phyloP scores from a whole-genome alignment of 2,888 invertebrate species.

The Chaetoderma sp. region DNA sequence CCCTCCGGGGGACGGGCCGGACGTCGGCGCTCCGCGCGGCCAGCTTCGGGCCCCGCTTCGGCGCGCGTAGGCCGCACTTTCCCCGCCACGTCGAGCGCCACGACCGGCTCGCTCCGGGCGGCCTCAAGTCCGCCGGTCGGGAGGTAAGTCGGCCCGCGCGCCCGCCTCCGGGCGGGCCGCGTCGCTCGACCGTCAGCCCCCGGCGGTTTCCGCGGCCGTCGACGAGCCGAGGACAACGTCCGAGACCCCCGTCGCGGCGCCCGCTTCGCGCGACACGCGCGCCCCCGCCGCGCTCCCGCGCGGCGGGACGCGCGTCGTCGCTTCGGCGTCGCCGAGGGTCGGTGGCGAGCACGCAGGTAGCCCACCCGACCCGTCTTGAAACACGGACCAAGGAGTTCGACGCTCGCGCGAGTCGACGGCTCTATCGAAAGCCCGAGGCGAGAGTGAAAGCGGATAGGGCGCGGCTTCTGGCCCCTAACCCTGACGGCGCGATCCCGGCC shows the following conservation, averaged over 20 bases:
- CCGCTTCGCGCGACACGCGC: constrained; percentile 37
- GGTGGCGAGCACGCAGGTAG: constrained; percentile 41
- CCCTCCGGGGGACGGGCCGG: too few relatives aligned
- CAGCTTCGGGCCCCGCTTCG: constrained; percentile 13
- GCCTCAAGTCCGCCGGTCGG: constrained; percentile 36
- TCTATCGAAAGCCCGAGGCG: constrained; percentile 75
- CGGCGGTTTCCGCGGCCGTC: constrained; percentile 9
- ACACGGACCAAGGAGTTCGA: constrained; percentile 83
- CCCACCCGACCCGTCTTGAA: constrained; percentile 79
- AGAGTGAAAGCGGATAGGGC: constrained; percentile 76
- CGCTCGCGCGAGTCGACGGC: constrained; percentile 80
- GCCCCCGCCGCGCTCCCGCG: constrained; percentile 21
- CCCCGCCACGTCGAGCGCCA: constrained; percentile 39
- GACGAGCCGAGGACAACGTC: too few relatives aligned
- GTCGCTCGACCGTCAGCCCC: constrained; percentile 19
- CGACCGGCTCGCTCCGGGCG: constrained; percentile 44
- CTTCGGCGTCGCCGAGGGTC: constrained; percentile 22
- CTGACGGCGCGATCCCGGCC: constrained; percentile 40
- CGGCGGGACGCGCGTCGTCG: not conserved
- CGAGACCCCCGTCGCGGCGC: too few relatives aligned
- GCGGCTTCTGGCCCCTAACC: too few relatives aligned
- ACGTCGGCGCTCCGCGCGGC: constrained; percentile 41
- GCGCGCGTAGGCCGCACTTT: constrained; percentile 20
- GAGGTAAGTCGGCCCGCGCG: constrained; percentile 10
- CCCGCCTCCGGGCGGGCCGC: not conserved